Evolutionary conservation across 2,888 invertebrate genomes (phyloP).

Genomic region (Lordiphosa fenestrarum): DNA sequence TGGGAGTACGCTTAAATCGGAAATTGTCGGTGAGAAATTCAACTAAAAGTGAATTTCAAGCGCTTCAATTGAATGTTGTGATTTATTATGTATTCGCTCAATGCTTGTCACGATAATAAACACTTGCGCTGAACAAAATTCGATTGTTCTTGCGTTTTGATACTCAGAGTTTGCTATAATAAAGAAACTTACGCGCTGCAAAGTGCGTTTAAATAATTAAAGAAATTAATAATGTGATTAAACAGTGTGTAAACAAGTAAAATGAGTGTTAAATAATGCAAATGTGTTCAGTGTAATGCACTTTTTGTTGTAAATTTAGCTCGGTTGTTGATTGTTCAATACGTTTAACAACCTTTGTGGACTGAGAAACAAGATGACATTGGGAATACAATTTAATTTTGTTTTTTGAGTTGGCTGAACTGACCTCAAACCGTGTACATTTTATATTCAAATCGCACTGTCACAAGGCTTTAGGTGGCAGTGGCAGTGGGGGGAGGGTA

Average conservation of each 20-base stretch:
- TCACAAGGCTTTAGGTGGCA: slow-evolving; percentile 34
- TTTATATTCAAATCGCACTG: slow-evolving; percentile 54
- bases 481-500: slow-evolving; percentile 3
- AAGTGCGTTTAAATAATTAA: slow-evolving; percentile 43
- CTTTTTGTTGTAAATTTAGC: slow-evolving; percentile 20
- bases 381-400: slow-evolving; percentile 36
- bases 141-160: slow-evolving; percentile 18
- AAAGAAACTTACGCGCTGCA: slow-evolving; percentile 64
- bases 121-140: slow-evolving; percentile 55
- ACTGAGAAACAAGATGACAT: slow-evolving; percentile 36
- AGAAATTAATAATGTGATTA: slow-evolving; percentile 39
- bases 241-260: slow-evolving; percentile 26
- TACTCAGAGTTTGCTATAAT: slow-evolving; percentile 44
- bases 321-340: slow-evolving; percentile 35
- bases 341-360: slow-evolving; percentile 62
- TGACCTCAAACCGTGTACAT: slow-evolving; percentile 41
- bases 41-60: slow-evolving; percentile 36
- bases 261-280: slow-evolving; percentile 19
- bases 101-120: slow-evolving; percentile 77
- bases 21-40: slow-evolving; percentile 21
- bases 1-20: slow-evolving; percentile 53
- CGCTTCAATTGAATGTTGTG: slow-evolving; percentile 42
- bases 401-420: slow-evolving; percentile 10
- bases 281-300: slow-evolving; percentile 34
- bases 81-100: slow-evolving; percentile 77